These are phyloP conservation scores for Camponotus pennsylvanicus DNA, from an alignment of 1,140 invertebrate species.

Conservation along the genomic window DNA sequence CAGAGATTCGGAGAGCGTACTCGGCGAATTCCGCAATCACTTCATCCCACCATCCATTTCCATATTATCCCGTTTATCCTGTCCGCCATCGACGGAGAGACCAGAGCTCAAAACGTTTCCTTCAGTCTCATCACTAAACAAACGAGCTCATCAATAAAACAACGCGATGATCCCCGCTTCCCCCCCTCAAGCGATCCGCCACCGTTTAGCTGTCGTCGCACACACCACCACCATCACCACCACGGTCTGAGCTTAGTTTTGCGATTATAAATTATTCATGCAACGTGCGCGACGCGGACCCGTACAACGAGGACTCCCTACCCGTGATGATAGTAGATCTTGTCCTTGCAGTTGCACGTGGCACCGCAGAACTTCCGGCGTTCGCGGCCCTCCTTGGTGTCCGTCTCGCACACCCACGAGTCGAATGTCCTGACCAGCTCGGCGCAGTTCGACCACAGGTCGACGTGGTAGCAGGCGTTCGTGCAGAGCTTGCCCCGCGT, in stretches of 20 bases:
- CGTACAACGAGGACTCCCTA: constrained; percentile 46
- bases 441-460: constrained; percentile 91
- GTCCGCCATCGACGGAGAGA: not conserved
- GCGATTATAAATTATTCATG: constrained; percentile 51
- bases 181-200: constrained; percentile 9
- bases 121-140: constrained; percentile 34
- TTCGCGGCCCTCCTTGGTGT: constrained; percentile 87
- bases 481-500: constrained; percentile 89
- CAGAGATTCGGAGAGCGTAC: constrained; percentile 28
- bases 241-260: constrained; percentile 31
- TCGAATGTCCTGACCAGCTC: constrained; percentile 88
- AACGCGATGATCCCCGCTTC: not conserved
- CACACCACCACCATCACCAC: not conserved
- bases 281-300: constrained; percentile 33
- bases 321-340: constrained; percentile 79
- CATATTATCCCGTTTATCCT: constrained; percentile 32
- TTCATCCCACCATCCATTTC: constrained; percentile 27
- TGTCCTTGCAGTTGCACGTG: constrained; percentile 90
- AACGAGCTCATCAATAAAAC: constrained; percentile 60
- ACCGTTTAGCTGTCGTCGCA: constrained; percentile 25
- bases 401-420: constrained; percentile 88
- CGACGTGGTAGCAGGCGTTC: constrained; percentile 90
- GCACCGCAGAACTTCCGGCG: constrained; percentile 89
- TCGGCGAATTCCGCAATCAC: constrained; percentile 33
- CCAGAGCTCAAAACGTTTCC: constrained; percentile 1